Evolutionary conservation across 2,888 invertebrate species (phyloP).

Genomic region (Piscicola geometra): DNA sequence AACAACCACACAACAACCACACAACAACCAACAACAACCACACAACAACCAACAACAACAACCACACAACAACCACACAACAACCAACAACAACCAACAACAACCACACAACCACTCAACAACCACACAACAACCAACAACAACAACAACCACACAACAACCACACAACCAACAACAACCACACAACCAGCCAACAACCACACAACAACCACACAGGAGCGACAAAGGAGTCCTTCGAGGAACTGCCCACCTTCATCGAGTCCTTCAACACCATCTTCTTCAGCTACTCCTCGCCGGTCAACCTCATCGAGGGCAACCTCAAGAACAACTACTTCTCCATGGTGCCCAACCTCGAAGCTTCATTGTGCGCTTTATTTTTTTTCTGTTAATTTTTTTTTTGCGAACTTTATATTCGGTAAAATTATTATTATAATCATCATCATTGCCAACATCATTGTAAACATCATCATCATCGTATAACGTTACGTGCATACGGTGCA

Average conservation of each 20-base stretch:
- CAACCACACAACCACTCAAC: neutral
- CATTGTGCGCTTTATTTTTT: neutral
- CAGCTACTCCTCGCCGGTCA: neutral
- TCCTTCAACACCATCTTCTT: conserved; percentile 20
- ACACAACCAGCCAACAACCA: no score
- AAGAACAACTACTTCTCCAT: neutral
- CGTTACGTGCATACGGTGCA: no score
- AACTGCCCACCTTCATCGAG: neutral
- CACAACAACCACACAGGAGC: neutral
- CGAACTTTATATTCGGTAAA: no score
- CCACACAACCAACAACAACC: neutral
- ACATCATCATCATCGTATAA: no score
- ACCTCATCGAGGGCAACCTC: neutral
- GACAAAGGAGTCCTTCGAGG: neutral
- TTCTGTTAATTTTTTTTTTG: neutral
- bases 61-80: no score
- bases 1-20: no score
- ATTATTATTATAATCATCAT: no score
- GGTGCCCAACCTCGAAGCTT: neutral
- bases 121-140: neutral
- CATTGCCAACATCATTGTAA: no score
- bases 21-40: no score
- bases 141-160: no score
- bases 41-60: no score
- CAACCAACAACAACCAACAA: no score